Conservation (phyloP, 2,113 vertebrate genomes). For the Dolichallabes microphthalmus region DNA sequence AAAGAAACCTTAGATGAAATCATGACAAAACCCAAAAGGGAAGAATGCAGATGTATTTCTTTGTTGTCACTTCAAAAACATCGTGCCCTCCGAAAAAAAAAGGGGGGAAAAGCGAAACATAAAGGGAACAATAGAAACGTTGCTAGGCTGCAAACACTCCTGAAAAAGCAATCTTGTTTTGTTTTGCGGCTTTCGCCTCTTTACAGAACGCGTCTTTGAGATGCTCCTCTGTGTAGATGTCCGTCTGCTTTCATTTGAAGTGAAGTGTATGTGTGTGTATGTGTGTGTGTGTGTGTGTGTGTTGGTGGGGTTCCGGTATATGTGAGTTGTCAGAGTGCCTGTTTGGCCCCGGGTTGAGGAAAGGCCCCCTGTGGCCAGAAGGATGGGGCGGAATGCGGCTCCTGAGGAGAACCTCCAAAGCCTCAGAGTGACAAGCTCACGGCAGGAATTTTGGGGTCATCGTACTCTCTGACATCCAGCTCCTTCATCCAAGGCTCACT, state of each 20-base stretch:
- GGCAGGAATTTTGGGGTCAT: slow-evolving; percentile 49
- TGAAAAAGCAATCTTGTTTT: slow-evolving; percentile 53
- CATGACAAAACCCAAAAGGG: slow-evolving; percentile 12
- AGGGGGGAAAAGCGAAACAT: background rate
- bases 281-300: slow-evolving; percentile 35
- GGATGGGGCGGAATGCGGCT: slow-evolving; percentile 45
- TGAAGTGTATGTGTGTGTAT: slow-evolving; percentile 22
- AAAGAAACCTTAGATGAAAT: slow-evolving; percentile 33
- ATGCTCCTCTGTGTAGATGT: slow-evolving; percentile 47
- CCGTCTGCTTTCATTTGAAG: slow-evolving; percentile 41
- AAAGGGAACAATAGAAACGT: slow-evolving; percentile 51
- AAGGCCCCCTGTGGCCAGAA: slow-evolving; percentile 43
- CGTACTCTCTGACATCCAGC: slow-evolving; percentile 17
- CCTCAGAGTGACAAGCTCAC: slow-evolving; percentile 36
- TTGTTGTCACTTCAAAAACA: slow-evolving; percentile 51
- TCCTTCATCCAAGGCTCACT: background rate
- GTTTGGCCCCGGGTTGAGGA: slow-evolving; percentile 48
- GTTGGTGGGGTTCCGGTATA: slow-evolving; percentile 42
- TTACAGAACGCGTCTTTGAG: slow-evolving; percentile 53
- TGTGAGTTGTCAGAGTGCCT: slow-evolving; percentile 50
- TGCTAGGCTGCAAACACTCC: slow-evolving; percentile 54
- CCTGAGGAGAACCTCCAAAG: slow-evolving; percentile 47
- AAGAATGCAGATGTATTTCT: slow-evolving; percentile 44
- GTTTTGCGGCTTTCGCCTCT: slow-evolving; percentile 50
- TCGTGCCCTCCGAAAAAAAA: slow-evolving; percentile 39